Evolutionary conservation across 2,888 invertebrate genomes (phyloP), one percentile per base, ranked within the genome.

Genomic region (Leptopilina syphax): DNA sequence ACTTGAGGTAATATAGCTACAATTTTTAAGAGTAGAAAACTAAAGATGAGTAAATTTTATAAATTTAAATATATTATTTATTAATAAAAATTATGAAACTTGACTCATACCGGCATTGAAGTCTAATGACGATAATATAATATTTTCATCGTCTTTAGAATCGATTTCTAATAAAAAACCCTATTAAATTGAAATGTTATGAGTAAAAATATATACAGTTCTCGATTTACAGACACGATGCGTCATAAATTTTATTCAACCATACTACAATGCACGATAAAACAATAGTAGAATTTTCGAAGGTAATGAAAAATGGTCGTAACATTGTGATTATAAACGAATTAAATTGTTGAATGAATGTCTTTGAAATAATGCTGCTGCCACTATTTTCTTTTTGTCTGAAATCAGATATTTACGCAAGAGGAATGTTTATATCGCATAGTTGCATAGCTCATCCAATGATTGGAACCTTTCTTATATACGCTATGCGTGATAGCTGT

Each of bases 111-210:
- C 8, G 4, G 6, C 24, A 63, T 63, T 24, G 9, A 24, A 63
- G 24, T 9, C 18, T 24, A 2, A 18, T 60, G 60, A 60, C 60
- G n/a, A 18, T 60, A 57, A 60, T 60, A 57, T 18, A 18, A 60
- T 60, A 60, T 18, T 60, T 60, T 24, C 24, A 24, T 63, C n/a
- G 18, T 24, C 1, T 7, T 9, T 24, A 9, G 24, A 63, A n/a
- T 63, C 18, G 24, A 63, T 24, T 63, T 18, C 7, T 63, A 63
- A 63, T 63, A 63, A 34, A 34, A 47, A 73, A 54, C 57, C 7
- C n/a, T 57, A 34, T 54, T 34, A n/a, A 73, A 73, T 73, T n/a
- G n/a, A 73, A 73, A 73, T 73, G 73, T 57, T 73, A 73, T 34
- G 54, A 13, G 70, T 34, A 57, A 34, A 50, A 70, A 44, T 44